Conservation (phyloP, 2,888 invertebrate species). For the Poecilus cupreus region DNA sequence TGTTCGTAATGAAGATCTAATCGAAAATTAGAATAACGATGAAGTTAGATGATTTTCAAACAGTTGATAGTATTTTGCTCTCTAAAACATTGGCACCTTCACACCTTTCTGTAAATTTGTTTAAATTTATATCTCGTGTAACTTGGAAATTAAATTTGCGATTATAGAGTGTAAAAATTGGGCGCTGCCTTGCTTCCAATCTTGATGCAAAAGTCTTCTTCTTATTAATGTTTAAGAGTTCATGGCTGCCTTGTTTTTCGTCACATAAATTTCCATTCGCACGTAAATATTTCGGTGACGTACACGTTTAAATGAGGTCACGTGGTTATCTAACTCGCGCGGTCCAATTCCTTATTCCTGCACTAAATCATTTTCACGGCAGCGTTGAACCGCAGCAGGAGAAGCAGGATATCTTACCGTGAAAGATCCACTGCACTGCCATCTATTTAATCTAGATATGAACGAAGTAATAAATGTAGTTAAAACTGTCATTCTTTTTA, state of each 20-base stretch:
- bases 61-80: no score
- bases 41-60: no score
- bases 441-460: conserved; percentile 40
- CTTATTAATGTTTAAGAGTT: neutral
- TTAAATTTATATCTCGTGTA: no score
- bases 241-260: neutral
- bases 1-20: no score
- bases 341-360: conserved; percentile 40
- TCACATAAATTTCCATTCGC: conserved; percentile 18
- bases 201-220: neutral
- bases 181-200: neutral
- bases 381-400: neutral
- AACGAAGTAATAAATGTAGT: conserved; percentile 47
- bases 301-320: neutral
- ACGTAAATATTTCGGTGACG: conserved; percentile 20
- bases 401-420: conserved; percentile 1
- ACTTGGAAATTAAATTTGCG: no score
- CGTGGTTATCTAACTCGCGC: conserved; percentile 29
- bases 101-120: no score
- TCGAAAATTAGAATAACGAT: no score
- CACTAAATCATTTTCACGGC: conserved; percentile 36
- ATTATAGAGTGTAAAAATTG: neutral
- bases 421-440: neutral
- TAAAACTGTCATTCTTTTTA: conserved; percentile 35
- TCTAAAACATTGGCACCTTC: no score